Evolutionary conservation across 2,797 vertebrate species (phyloP), one percentile per base, ranked within the genome.

Genomic region (Acanthurus tractus): DNA sequence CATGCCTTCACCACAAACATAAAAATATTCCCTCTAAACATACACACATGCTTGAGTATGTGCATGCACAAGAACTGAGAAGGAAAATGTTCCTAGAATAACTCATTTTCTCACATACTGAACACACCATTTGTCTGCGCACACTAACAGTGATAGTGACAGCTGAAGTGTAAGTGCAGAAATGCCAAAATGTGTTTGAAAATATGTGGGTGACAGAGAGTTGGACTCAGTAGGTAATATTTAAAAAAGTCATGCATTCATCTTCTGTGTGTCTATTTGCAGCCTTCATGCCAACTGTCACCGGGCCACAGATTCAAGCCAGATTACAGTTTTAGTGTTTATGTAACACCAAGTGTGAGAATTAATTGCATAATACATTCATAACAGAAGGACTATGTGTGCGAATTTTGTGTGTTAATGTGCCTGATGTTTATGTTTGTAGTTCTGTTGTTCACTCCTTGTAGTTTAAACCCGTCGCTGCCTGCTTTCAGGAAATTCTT

Each of bases 251-350:
- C 76, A 63, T 76, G 50, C 70, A 42, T 62, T 64, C 6, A 36
- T 77, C 42, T 36, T 75, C 59, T n/a, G 54, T 12, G 48, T 52
- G 50, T 76, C 63, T 72, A 45, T 76, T 85, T 62, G 14, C 65
- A 80, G 81, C 64, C 66, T 38, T 66, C n/a, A 13, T 79, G 78
- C 70, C 79, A 83, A 68, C 71, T 77, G 83, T 66, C 80, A 81
- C 52, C 61, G 38, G 74, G 73, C 74, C 63, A 57, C 58, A 80
- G 73, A 82, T 54, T 71, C 69, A 56, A 74, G 75, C 23, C 77
- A 79, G 85, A 86, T 86, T 70, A 48, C 79, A 71, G 79, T 90
- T 83, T 56, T 72, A 69, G 62, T 11, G 4, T 86, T 55, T 81
- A 72, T 18, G 80, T 62, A 90, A 88, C 53, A 74, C 34, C 74